Conservation (phyloP, 2,888 invertebrate species). For the Ophion ventricosus region DNA sequence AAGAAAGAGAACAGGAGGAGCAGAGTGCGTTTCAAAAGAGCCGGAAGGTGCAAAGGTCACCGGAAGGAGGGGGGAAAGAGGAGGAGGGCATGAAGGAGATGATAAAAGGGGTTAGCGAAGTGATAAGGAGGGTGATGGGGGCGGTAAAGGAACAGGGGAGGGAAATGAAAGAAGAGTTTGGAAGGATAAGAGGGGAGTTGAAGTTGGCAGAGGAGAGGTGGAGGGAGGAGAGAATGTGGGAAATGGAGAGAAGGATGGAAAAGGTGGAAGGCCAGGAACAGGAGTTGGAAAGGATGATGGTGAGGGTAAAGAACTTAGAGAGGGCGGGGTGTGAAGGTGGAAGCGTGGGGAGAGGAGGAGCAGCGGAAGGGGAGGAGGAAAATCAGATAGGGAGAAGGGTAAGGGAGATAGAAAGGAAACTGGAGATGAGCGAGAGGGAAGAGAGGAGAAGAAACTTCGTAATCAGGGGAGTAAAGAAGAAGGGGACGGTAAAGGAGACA, state of each 20-base stretch:
- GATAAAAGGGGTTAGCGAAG: too few species aligned
- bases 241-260: background rate
- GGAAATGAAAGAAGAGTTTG: too few species aligned
- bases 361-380: background rate
- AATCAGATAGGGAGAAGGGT: background rate
- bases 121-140: too few species aligned
- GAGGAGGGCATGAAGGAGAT: background rate
- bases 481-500: background rate
- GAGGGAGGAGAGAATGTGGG: background rate
- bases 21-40: background rate
- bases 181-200: too few species aligned
- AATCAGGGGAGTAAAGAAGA: background rate
- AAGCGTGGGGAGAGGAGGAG: background rate
- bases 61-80: background rate
- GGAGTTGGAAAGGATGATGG: too few species aligned
- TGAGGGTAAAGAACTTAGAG: background rate
- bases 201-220: background rate
- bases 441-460: conserved; percentile 9
- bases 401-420: conserved; percentile 1
- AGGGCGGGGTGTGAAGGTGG: background rate
- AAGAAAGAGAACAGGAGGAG: background rate
- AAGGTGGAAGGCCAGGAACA: too few species aligned
- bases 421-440: background rate
- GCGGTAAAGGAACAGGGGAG: too few species aligned
- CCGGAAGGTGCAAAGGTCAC: background rate